Conservation (phyloP, 2,888 invertebrate species). For the Eretmocerus hayati region DNA sequence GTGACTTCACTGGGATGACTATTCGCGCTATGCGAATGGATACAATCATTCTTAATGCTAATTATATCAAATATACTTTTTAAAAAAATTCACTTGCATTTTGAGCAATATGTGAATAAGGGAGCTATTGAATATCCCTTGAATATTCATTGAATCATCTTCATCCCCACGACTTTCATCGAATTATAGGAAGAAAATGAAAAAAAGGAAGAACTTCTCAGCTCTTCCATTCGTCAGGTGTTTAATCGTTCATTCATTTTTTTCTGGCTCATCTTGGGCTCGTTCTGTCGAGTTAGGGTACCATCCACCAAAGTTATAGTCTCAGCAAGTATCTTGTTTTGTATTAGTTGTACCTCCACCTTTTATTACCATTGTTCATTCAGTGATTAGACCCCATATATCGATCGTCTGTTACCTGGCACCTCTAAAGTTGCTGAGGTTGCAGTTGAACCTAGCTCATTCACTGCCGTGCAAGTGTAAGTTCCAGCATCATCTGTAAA, state of each 20-base stretch:
- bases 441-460: conserved; percentile 59
- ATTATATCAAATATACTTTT: too few species aligned
- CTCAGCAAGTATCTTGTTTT: conserved; percentile 4
- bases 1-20: too few species aligned
- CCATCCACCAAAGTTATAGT: too few species aligned
- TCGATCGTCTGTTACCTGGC: conserved; percentile 60
- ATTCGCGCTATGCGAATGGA: too few species aligned
- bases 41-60: too few species aligned
- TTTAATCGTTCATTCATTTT: not conserved
- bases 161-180: too few species aligned
- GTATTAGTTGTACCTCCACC: conserved; percentile 27
- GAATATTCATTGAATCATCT: too few species aligned
- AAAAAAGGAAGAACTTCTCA: conserved; percentile 16
- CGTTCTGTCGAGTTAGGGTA: too few species aligned
- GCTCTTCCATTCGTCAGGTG: conserved; percentile 2
- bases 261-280: too few species aligned
- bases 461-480: conserved; percentile 67
- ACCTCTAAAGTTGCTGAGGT: conserved; percentile 62
- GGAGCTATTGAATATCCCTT: too few species aligned
- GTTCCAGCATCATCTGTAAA: conserved; percentile 69
- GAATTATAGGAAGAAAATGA: conserved; percentile 15
- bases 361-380: conserved; percentile 25
- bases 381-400: conserved; percentile 35
- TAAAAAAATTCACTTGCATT: too few species aligned
- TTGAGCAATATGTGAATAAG: too few species aligned